Evolutionary conservation across 2,888 invertebrate genomes (phyloP).

Genomic region (Acanthococcus lagerstroemiae): DNA sequence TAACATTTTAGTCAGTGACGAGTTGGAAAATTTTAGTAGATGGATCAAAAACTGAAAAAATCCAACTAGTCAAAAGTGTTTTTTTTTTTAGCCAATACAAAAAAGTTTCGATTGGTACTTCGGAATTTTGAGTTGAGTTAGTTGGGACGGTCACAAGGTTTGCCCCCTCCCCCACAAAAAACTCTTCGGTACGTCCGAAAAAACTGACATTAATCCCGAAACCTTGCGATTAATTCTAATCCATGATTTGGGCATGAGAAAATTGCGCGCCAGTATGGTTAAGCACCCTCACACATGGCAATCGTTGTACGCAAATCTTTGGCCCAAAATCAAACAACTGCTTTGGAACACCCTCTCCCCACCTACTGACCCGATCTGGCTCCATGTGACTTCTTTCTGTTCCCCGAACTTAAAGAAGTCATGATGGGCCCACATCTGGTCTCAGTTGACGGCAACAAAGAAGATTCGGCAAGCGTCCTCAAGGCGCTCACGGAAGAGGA

Average conservation of each 20-base stretch:
- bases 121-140: too few relatives aligned
- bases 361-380: neutral
- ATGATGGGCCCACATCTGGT: neutral
- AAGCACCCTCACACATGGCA: neutral
- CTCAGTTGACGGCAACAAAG: neutral
- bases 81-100: too few relatives aligned
- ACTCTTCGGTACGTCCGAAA: too few relatives aligned
- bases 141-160: too few relatives aligned
- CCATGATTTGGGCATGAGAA: too few relatives aligned
- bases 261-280: neutral
- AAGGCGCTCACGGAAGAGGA: neutral
- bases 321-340: neutral
- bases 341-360: neutral
- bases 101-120: too few relatives aligned
- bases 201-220: neutral
- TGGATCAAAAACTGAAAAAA: too few relatives aligned
- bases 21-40: too few relatives aligned
- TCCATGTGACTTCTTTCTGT: neutral
- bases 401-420: neutral
- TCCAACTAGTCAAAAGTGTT: too few relatives aligned
- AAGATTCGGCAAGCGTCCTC: neutral
- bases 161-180: too few relatives aligned
- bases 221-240: too few relatives aligned
- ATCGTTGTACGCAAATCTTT: neutral
- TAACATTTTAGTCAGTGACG: too few relatives aligned